Base-by-base conservation (phyloP, 2,797 vertebrate species). In the Triplophysa yarkandensis region DNA sequence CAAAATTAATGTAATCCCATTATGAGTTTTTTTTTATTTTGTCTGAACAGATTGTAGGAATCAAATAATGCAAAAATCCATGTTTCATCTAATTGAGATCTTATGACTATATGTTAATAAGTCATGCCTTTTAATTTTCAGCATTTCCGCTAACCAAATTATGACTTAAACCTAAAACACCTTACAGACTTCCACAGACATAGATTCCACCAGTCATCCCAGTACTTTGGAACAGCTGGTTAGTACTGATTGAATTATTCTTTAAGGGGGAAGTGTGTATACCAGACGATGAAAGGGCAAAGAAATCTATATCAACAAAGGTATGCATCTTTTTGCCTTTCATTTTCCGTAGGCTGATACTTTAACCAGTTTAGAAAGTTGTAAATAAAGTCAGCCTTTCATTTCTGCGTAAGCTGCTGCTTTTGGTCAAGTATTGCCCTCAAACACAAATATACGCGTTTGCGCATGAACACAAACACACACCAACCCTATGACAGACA, bases 141-240 rank as follows among this genome's bases (percentile, higher is more conserved):
- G 46, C 16, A 61, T 61, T 71, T 39, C 58, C 44, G 39, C n/a
- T 34, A 61, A 71, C 43, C 44, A 62, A 71, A 71, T 44, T 48
- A 50, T 36, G 69, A 39, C 13, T 17, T n/a, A 71, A 63, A 10
- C 50, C 6, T 3, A 39, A 10, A 71, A 71, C 0, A 0, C 28
- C 60, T 39, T 39, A 43, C 41, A 52, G 58, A 72, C 21, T 21
- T 72, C 32, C 16, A 61, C 7, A 54, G 44, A 14, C 6, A 43
- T 64, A 63, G 54, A 64, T 3, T 39, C 57, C 19, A 4, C 44
- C 61, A 65, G 27, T 32, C 39, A 16, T 41, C 21, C 46, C 34
- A 54, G 28, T 50, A 17, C 28, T 64, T 64, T 19, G 32, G 62
- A 73, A 64, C 16, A 1, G n/a, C 16, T 65, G 19, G 34, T 28